A percentile compares a stretch with the other conserved stretches of the same genome.
phyloP scores from a whole-genome alignment of 2,797 vertebrate genomes.

The Sebastes trivittatus region DNA sequence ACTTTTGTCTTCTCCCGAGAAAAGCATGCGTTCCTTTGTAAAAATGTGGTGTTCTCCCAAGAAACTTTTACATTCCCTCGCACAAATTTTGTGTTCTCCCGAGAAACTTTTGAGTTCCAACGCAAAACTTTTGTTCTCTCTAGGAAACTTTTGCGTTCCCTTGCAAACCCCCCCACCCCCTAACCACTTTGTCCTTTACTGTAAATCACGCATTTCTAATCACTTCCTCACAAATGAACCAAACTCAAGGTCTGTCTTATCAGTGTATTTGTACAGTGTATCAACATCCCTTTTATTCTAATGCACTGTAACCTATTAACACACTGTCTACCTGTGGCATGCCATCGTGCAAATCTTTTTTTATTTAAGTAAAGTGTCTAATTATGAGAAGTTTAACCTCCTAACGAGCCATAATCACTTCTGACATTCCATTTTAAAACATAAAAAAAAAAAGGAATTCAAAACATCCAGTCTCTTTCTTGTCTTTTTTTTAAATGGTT shows the following conservation, averaged over 20 bases:
- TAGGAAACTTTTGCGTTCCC: too few species aligned
- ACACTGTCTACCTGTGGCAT: not conserved
- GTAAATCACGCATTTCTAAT: not conserved
- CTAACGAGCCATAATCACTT: conserved; percentile 35
- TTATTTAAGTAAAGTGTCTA: not conserved
- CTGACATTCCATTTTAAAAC: conserved; percentile 51
- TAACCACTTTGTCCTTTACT: not conserved
- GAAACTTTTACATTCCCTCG: too few species aligned
- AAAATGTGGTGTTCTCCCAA: too few species aligned
- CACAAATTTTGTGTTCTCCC: too few species aligned
- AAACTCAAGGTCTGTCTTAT: not conserved
- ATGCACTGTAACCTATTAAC: not conserved
- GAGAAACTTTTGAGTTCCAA: too few species aligned
- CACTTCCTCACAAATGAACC: not conserved
- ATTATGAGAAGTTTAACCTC: not conserved
- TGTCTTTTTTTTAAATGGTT: conserved; percentile 61
- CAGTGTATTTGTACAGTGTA: not conserved
- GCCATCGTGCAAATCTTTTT: not conserved
- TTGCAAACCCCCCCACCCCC: too few species aligned
- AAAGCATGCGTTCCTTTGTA: too few species aligned
- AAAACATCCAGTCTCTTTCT: not conserved
- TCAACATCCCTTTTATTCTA: not conserved
- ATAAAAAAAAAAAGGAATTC: conserved; percentile 1
- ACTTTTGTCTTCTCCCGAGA: too few species aligned
- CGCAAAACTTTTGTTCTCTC: too few species aligned